Evolutionary conservation across 2,113 vertebrate genomes (phyloP), one percentile per base, ranked within the genome.

Genomic region (Nestor notabilis): DNA sequence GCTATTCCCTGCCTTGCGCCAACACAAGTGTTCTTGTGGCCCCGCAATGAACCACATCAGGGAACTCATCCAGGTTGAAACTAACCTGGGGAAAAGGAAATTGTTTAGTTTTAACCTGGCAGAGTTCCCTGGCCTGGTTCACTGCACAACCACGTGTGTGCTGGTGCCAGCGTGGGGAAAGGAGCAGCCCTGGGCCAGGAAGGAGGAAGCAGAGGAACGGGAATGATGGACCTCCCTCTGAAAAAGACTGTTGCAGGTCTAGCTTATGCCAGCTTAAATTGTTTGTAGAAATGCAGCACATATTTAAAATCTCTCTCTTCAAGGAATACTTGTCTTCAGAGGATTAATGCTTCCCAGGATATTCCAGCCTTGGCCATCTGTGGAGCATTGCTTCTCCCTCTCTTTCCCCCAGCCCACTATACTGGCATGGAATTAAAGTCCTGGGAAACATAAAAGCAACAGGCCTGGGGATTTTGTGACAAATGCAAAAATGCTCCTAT

Each of bases 401-500:
- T 63, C 74, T 88, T 55, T 55, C 20, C 39, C 39, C 46, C 74
- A 64, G 64, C 76, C 83, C 83, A 93, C 33, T 56, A 58, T 11
- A 89, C 81, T 97, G 97, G 94, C 95, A 95, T 29, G 41, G 87
- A 96, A 96, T 92, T 93, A 97, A 96, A 97, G 97, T 69, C 61
- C 77, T 87, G 87, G 65, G 90, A 97, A 97, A 95, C 92, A 91
- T 97, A 89, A 97, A 97, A 97, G 92, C 37, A 1, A 92, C 92
- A 87, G 86, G 96, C 97, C 83, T 95, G 97, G 94, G 95, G 95
- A 93, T 95, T 96, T 87, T 92, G 96, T 95, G 96, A 95, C 94
- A 97, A 95, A 97, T 82, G 81, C 83, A 91, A 91, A 97, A 95
- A 75, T 43, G 94, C 61, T 93, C 87, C 28, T 94, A 97, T 93